Percentiles rank a stretch among this genome's conserved stretches.
Evolutionary conservation across 1,140 invertebrate genomes (phyloP).

Genomic region (Drosophila bocki): DNA sequence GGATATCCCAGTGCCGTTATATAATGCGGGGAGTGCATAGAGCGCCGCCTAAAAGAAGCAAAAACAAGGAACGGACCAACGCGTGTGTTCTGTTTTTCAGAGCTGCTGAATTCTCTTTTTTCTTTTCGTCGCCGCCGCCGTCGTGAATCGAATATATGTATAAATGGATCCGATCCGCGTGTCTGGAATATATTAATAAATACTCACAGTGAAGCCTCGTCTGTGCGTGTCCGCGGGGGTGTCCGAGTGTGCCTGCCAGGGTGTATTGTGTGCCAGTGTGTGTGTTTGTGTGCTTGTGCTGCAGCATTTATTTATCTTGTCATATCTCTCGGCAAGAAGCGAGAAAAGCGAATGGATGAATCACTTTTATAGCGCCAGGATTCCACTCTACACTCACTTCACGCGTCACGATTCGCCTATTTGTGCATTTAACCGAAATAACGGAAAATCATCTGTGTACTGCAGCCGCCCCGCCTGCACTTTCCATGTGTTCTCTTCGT

Average conservation of each 20-base stretch:
- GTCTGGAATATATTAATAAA: conserved; percentile 74
- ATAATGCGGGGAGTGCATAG: conserved; percentile 16
- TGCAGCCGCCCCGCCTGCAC: conserved; percentile 17
- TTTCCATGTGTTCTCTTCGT: conserved; percentile 59
- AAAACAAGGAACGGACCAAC: conserved; percentile 55
- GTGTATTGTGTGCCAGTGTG: conserved; percentile 3
- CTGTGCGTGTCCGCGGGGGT: conserved; percentile 22
- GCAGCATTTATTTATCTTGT: conserved; percentile 50
- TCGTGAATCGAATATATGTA: conserved; percentile 49
- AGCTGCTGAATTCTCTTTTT: conserved; percentile 17
- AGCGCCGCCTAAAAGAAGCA: conserved; percentile 25
- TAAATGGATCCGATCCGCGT: conserved; percentile 59
- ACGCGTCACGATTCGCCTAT: conserved; percentile 55
- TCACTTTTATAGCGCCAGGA: conserved; percentile 45
- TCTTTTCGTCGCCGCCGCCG: conserved; percentile 22
- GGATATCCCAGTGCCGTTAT: conserved; percentile 22
- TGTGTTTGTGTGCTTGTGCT: conserved; percentile 19
- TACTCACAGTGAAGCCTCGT: conserved; percentile 48
- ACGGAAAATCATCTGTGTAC: conserved; percentile 40
- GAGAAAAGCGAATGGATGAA: conserved; percentile 52
- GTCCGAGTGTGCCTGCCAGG: conserved; percentile 23
- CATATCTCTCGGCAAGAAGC: conserved; percentile 52
- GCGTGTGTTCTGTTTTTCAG: conserved; percentile 55
- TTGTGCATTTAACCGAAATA: conserved; percentile 69
- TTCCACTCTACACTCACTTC: conserved; percentile 34